Evolutionary conservation across 92 coral and sea anemone species (phyloP), one percentile per base, ranked within the genome.

Genomic region (Phenganax marumi): DNA sequence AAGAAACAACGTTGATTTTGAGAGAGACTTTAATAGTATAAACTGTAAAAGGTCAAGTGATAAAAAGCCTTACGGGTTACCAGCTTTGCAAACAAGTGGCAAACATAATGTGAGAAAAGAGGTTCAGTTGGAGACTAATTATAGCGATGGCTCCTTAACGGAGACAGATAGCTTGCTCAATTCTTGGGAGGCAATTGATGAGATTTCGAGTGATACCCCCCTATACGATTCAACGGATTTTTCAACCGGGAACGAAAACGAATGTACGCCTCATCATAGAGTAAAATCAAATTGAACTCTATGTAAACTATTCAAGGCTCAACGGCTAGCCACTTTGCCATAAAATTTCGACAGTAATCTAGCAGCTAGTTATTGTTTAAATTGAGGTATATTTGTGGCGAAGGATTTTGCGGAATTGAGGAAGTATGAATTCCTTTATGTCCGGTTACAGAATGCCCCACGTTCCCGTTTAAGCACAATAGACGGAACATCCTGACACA

Each of bases 51-150:
- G 24, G 83, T 50, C 83, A 14, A 50, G 77, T 72, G 77, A 72
- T 52, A 78, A 62, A 62, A 78, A 78, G 12, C 83, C 83, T n/a
- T 78, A 78, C 22, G 83, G 83, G 10, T 21, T 78, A 50, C 83
- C 83, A 78, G 65, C 83, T 10, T 63, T 78, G 49, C 61, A 78
- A 62, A 39, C 68, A 16, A 78, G 17, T 16, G 72, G 24, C 60
- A 72, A 49, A 46, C n/a, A 8, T 76, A 47, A 11, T 52, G 69
- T 54, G 22, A 33, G 52, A 51, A 43, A 33, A 39, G 47, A 66
- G 50, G 7, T 25, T 33, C 18, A 33, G 18, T 25, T 11, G 14
- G 72, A 66, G n/a, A 1, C 3, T 47, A 18, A 33, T 10, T 49
- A 3, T n/a, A 72, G 56, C 14, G 77, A 52, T 33, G 57, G 43